Evolutionary conservation across 2,113 vertebrate genomes (phyloP).

Genomic region (Chunga burmeisteri): DNA sequence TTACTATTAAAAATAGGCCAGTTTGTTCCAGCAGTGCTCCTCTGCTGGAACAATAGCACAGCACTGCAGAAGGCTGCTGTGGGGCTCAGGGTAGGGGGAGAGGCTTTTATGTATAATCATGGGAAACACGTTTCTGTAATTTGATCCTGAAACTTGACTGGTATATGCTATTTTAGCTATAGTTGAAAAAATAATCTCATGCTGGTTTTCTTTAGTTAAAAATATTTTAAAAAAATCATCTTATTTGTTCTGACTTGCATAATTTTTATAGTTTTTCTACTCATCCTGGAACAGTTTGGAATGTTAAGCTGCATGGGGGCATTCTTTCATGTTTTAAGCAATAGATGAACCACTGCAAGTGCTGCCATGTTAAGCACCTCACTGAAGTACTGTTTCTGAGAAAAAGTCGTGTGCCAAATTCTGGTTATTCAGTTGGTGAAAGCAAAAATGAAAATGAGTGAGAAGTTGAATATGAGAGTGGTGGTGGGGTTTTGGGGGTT

Average conservation of each 20-base stretch:
- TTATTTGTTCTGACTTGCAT: neutral
- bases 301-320: neutral
- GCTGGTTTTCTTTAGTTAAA: neutral
- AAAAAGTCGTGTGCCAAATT: neutral
- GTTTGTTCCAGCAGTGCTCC: neutral
- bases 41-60: neutral
- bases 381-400: conserved; percentile 4
- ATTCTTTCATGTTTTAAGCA: conserved; percentile 3
- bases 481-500: neutral
- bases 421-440: neutral
- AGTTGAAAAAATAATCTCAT: rapidly evolving
- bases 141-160: neutral
- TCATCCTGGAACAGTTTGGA: neutral
- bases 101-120: neutral
- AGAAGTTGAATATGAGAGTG: neutral
- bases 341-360: neutral
- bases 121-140: neutral
- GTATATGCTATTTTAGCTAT: rapidly evolving
- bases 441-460: neutral
- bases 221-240: neutral
- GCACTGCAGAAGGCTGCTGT: neutral
- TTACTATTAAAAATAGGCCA: neutral
- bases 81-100: neutral
- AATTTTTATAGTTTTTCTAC: neutral
- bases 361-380: neutral